Percentiles rank a stretch among this genome's conserved stretches.
phyloP scores from a whole-genome alignment of 2,888 invertebrate species.

The Xanthostigma xanthostigma region DNA sequence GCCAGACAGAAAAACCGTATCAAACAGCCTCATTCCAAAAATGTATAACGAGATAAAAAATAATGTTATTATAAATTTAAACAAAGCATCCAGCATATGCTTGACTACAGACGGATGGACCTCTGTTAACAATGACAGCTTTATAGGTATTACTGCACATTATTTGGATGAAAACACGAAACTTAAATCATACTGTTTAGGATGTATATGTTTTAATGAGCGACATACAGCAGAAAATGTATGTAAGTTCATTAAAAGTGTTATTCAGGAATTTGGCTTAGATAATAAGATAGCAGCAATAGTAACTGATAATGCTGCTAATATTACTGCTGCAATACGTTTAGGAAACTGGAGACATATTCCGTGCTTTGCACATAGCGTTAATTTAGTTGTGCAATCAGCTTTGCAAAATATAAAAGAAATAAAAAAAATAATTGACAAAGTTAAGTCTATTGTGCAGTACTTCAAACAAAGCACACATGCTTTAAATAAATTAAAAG shows the following conservation, averaged over 20 bases:
- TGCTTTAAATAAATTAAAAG: too few species aligned
- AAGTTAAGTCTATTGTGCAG: too few species aligned
- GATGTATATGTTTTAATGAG: too few species aligned
- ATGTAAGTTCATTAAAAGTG: too few species aligned
- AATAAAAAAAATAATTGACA: too few species aligned
- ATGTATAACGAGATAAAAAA: too few species aligned
- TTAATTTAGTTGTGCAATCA: constrained; percentile 6
- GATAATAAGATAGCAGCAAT: constrained; percentile 8
- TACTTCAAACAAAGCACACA: too few species aligned
- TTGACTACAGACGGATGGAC: not conserved
- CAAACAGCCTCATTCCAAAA: not conserved
- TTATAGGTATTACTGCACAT: not conserved
- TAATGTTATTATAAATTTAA: too few species aligned
- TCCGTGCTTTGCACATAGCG: not conserved
- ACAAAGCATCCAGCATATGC: too few species aligned
- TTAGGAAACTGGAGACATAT: constrained; percentile 8
- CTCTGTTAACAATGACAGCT: not conserved
- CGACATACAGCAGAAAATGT: too few species aligned
- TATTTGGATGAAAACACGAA: not conserved
- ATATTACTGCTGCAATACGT: not conserved
- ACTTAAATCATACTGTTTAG: too few species aligned
- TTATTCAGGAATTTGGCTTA: constrained; percentile 3
- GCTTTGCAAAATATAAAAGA: constrained; percentile 9
- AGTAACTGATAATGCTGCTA: not conserved
- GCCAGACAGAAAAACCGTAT: not conserved